These are phyloP conservation scores for Mormyrus proboscirostris DNA, from an alignment of 2,797 vertebrate species.

Conservation along the genomic window DNA sequence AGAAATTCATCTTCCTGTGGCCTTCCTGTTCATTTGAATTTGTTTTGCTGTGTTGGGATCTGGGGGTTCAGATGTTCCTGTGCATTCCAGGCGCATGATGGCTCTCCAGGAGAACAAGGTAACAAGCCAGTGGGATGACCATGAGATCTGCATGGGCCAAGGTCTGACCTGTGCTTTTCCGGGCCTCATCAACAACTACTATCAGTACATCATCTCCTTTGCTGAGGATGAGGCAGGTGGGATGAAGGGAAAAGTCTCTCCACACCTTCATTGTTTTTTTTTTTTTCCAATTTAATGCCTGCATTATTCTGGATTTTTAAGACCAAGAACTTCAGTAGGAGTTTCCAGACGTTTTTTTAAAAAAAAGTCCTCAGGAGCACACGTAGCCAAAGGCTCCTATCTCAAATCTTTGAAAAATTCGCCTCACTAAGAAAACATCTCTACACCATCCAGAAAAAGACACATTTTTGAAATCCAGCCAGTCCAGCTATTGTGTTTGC, in stretches of 20 bases:
- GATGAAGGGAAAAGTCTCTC: not conserved
- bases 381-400: not conserved
- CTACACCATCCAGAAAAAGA: not conserved
- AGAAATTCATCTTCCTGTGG: not conserved
- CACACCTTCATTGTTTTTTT: not conserved
- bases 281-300: not conserved
- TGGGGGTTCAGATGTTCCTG: not conserved
- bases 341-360: not conserved
- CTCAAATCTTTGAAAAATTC: slow-evolving; percentile 5
- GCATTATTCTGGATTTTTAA: not conserved
- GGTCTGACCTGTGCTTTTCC: slow-evolving; percentile 85
- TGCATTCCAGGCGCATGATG: slow-evolving; percentile 76
- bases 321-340: not conserved
- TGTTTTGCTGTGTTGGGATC: not conserved
- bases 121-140: slow-evolving; percentile 73
- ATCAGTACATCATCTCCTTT: slow-evolving; percentile 89
- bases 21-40: not conserved
- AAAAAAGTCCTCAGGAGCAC: not conserved
- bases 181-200: slow-evolving; percentile 87
- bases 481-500: not conserved
- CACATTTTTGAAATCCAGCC: slow-evolving; percentile 3
- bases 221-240: slow-evolving; percentile 90
- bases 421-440: not conserved
- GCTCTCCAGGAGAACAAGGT: slow-evolving; percentile 71
- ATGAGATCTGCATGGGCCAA: slow-evolving; percentile 85